These are phyloP conservation scores for Leptobrachium ailaonicum DNA, from an alignment of 2,113 vertebrate species.

Conservation along the genomic window DNA sequence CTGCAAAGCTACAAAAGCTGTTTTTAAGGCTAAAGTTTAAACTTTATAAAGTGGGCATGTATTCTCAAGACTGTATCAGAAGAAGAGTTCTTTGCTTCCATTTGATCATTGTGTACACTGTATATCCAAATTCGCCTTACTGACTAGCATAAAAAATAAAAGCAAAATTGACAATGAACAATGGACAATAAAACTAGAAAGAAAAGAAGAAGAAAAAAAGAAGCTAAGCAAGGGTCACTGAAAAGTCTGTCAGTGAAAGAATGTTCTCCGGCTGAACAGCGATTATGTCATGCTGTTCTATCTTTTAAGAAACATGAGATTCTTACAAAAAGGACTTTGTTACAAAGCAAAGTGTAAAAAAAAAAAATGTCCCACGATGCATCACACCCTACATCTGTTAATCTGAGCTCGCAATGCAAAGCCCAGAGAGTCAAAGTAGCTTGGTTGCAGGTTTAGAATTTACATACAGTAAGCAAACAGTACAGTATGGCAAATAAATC, in stretches of 20 bases:
- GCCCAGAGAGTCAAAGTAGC: no score
- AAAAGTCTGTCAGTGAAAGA: constrained; percentile 65
- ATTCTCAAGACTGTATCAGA: no score
- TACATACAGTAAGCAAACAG: no score
- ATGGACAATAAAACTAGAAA: constrained; percentile 66
- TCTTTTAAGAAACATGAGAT: constrained; percentile 69
- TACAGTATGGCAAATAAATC: no score
- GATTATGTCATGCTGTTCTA: constrained; percentile 69
- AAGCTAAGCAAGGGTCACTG: constrained; percentile 62
- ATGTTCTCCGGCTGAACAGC: constrained; percentile 63
- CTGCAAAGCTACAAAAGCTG: no score
- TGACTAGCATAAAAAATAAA: constrained; percentile 38
- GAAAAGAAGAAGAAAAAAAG: constrained; percentile 50
- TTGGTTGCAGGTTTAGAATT: no score
- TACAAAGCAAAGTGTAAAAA: constrained; percentile 65
- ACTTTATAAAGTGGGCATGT: no score
- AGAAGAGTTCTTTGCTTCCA: no score
- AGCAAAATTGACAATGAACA: constrained; percentile 60
- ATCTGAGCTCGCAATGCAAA: constrained; percentile 47
- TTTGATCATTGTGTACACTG: no score
- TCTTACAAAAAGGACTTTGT: constrained; percentile 74
- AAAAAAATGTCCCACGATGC: constrained; percentile 57
- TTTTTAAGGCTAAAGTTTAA: no score
- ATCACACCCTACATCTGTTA: constrained; percentile 65
- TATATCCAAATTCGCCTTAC: constrained; percentile 42